Conservation (phyloP, 92 coral and sea anemone genomes). For the Zoanthus sociatus region DNA sequence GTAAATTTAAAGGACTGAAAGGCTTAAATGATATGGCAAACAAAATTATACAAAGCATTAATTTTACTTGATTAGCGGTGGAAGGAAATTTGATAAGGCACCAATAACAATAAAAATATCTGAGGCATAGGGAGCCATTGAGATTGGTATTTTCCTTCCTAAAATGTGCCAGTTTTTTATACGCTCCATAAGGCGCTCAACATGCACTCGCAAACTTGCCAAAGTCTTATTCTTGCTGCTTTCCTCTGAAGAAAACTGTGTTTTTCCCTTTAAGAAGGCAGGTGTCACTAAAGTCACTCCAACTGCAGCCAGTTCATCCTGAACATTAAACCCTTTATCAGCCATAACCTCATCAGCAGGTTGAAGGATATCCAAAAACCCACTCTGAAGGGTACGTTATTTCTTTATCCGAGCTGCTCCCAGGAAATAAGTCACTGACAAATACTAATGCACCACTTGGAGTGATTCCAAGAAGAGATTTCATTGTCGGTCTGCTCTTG, state of each 20-base stretch:
- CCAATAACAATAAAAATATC: constrained; percentile 42
- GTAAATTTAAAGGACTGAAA: background rate
- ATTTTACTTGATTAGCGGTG: constrained; percentile 12
- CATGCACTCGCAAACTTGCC: constrained; percentile 51
- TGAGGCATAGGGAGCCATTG: constrained; percentile 63
- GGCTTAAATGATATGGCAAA: background rate
- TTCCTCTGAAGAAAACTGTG: constrained; percentile 36
- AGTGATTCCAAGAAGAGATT: constrained; percentile 53
- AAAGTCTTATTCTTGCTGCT: constrained; percentile 34
- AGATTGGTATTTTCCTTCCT: constrained; percentile 42
- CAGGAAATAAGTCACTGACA: constrained; percentile 59
- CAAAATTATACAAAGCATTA: background rate
- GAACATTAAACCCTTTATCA: constrained; percentile 41
- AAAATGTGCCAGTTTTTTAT: constrained; percentile 62
- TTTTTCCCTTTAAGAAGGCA: constrained; percentile 39
- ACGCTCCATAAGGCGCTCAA: constrained; percentile 57
- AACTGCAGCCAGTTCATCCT: constrained; percentile 48
- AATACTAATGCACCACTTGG: constrained; percentile 57
- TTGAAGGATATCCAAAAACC: constrained; percentile 16
- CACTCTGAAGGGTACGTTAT: constrained; percentile 54
- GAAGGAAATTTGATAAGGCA: constrained; percentile 43
- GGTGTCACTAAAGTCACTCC: constrained; percentile 46
- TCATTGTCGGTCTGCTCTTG: constrained; percentile 58
- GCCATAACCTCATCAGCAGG: constrained; percentile 52
- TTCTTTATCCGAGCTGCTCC: constrained; percentile 58